A percentile compares a stretch with the other conserved stretches of the same genome.
Evolutionary conservation across 2,888 invertebrate genomes (phyloP).

Genomic region (Gnatocerus cornutus): DNA sequence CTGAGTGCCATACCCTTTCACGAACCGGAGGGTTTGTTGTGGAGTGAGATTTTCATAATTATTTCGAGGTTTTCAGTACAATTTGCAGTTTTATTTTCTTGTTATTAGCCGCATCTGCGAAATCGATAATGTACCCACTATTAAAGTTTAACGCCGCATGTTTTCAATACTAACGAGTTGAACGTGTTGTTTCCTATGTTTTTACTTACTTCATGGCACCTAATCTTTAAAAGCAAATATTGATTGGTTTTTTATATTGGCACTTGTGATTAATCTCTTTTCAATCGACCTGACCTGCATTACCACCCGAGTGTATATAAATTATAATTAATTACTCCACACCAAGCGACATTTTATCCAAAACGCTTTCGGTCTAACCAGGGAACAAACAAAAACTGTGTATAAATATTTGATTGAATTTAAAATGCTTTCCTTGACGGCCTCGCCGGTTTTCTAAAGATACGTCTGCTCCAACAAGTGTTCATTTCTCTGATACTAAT

Average conservation of each 20-base stretch:
- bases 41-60: conserved; percentile 32
- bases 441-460: too few species aligned
- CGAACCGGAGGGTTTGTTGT: conserved; percentile 23
- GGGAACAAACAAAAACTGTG: not conserved
- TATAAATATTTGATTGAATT: too few species aligned
- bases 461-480: not conserved
- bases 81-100: too few species aligned
- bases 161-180: not conserved
- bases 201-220: conserved; percentile 3
- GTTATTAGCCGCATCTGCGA: not conserved
- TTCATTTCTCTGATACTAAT: not conserved
- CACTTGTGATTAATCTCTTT: conserved; percentile 44
- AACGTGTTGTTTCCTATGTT: conserved; percentile 15
- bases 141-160: not conserved
- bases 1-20: conserved; percentile 27
- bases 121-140: not conserved
- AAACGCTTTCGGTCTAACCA: not conserved
- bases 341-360: conserved; percentile 17
- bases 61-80: not conserved
- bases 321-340: conserved; percentile 37
- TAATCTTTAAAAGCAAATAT: conserved; percentile 19
- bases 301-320: conserved; percentile 24
- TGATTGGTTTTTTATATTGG: conserved; percentile 42
- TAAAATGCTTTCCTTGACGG: too few species aligned
- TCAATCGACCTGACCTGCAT: conserved; percentile 2